Evolutionary conservation across 2,797 vertebrate genomes (phyloP).

Genomic region (Limnodromus scolopaceus): DNA sequence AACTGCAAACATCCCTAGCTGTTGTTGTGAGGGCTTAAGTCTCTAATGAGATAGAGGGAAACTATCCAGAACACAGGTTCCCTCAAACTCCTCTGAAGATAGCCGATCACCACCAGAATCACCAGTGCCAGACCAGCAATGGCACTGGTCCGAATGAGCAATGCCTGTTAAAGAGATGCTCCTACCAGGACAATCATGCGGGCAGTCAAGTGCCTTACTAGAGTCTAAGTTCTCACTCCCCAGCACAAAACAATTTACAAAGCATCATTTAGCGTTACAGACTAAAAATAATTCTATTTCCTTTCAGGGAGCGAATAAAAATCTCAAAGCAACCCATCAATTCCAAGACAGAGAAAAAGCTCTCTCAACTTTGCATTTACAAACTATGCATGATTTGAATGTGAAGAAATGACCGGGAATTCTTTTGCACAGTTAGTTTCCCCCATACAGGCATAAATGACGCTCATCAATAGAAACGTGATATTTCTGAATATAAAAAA

Average conservation of each 20-base stretch:
- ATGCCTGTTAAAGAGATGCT: not conserved
- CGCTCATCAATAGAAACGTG: slow-evolving; percentile 68
- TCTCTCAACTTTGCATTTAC: slow-evolving; percentile 16
- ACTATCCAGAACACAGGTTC: not conserved
- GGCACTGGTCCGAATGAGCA: rapidly evolving
- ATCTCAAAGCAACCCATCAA: not conserved
- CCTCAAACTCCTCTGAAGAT: not conserved
- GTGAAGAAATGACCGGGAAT: slow-evolving; percentile 23
- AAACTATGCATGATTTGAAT: not conserved
- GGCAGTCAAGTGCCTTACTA: not conserved
- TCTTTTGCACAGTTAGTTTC: slow-evolving; percentile 45
- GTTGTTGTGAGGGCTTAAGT: not conserved
- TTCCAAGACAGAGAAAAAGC: not conserved
- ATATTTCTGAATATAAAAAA: slow-evolving; percentile 56
- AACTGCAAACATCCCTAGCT: not conserved
- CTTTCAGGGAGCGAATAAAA: not conserved
- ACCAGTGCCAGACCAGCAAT: not conserved
- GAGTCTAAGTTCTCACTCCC: not conserved
- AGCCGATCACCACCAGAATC: rapidly evolving
- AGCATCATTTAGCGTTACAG: not conserved
- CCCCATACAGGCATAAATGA: slow-evolving; percentile 26
- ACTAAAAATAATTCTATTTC: not conserved
- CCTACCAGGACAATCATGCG: not conserved
- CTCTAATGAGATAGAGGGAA: not conserved
- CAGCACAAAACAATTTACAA: not conserved